phyloP scores from a whole-genome alignment of 2,888 invertebrate species.

The Netelia virgata region DNA sequence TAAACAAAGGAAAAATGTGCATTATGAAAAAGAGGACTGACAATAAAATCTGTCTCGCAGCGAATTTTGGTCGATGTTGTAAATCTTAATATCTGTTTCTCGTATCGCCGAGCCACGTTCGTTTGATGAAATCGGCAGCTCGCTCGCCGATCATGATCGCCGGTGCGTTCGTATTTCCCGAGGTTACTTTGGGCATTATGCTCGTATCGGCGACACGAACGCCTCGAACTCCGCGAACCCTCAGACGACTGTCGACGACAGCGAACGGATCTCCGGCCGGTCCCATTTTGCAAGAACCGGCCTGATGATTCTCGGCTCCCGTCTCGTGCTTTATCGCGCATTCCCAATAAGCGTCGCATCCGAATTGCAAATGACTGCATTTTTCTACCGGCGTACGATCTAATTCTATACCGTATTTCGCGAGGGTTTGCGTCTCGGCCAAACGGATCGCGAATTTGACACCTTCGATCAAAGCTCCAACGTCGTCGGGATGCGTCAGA shows the following conservation, averaged over 20 bases:
- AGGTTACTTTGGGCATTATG: constrained; percentile 86
- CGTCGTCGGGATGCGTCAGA: constrained; percentile 92
- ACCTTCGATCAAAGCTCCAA: constrained; percentile 92
- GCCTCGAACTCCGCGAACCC: constrained; percentile 85
- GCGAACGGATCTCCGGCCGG: constrained; percentile 86
- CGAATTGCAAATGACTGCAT: constrained; percentile 91
- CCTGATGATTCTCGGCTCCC: constrained; percentile 89
- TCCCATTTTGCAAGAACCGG: constrained; percentile 89
- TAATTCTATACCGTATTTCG: constrained; percentile 90
- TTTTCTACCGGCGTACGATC: constrained; percentile 91
- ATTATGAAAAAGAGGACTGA: not conserved
- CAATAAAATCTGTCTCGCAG: not conserved
- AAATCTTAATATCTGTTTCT: too few species aligned
- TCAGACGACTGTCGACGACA: constrained; percentile 87
- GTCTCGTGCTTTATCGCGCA: constrained; percentile 87
- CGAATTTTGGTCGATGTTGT: not conserved
- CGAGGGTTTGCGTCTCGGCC: constrained; percentile 89
- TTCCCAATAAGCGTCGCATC: constrained; percentile 88
- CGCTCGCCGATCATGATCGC: constrained; percentile 87
- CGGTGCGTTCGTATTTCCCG: constrained; percentile 87
- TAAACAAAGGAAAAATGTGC: not conserved
- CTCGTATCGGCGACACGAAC: constrained; percentile 87
- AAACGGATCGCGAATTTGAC: constrained; percentile 92
- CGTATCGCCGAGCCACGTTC: constrained; percentile 81
- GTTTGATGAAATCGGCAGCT: constrained; percentile 85